Evolutionary conservation across 1,140 invertebrate genomes (phyloP), one percentile per base, ranked within the genome.

Genomic region (Gryllus bimaculatus): DNA sequence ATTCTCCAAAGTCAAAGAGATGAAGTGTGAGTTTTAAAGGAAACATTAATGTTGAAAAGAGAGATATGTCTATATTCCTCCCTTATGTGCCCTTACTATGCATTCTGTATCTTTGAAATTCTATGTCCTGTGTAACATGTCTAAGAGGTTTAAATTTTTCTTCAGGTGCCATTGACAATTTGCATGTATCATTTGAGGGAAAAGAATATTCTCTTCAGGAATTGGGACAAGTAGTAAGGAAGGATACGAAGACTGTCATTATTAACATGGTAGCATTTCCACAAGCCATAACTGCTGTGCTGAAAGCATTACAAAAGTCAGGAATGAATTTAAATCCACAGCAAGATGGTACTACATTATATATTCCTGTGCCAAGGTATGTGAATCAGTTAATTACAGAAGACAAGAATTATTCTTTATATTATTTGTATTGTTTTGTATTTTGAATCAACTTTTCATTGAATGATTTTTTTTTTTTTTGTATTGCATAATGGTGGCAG

Each of bases 271-370:
- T 90, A 79, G 87, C 90, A 5, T 95, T 96, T 86, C 95, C 96
- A 10, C 93, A 95, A 89, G 92, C 91, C 8, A 92, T 95, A 82
- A 92, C 93, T 74, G 88, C 90, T 82, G 92, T 94, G 13, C 81
- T 97, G 26, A 91, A 92, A 82, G 90, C 93, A 8, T 89, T 98
- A 47, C 82, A 87, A 47, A 90, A 90, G 74, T 95, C 95, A 81
- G 95, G 95, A 76, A 91, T 98, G 88, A 97, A 97, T 85, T 87
- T 98, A 47, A 98, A 96, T 89, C 96, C 96, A 0, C 96, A 98
- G 85, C 95, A 97, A 86, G 96, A 98, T 85, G 96, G 96, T 49
- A 97, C 94, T 18, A 94, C 91, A 3, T 85, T 98, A 74, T 97
- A 92, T 86, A 88, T 98, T 78, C 93, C 94, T 49, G 89, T 96